A percentile compares a stretch with the other conserved stretches of the same genome.
phyloP scores from a whole-genome alignment of 2,113 vertebrate species.

The Arizona elegans region DNA sequence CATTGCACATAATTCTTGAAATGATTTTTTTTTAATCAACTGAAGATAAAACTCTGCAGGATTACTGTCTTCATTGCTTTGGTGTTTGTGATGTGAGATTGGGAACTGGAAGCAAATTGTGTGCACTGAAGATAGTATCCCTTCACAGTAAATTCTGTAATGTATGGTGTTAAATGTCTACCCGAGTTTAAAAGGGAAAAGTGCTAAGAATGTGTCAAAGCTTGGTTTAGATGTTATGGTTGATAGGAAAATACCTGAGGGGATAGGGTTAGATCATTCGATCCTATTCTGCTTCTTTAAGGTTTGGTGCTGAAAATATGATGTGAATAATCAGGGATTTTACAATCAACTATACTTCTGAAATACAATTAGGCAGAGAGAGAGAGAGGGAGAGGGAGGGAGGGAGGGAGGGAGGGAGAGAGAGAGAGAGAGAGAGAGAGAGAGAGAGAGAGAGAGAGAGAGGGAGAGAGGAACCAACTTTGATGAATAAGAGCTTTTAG shows the following conservation, averaged over 20 bases:
- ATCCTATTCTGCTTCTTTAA: neutral
- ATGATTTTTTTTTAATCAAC: neutral
- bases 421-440: neutral
- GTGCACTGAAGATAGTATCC: neutral
- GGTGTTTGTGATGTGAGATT: neutral
- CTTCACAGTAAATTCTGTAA: slow-evolving; percentile 24
- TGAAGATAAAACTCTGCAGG: neutral
- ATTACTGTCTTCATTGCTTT: neutral
- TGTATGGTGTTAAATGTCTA: slow-evolving; percentile 30
- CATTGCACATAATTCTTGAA: neutral
- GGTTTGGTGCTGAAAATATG: neutral
- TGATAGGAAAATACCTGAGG: neutral
- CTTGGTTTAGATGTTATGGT: slow-evolving; percentile 21
- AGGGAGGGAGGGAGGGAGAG: too few relatives aligned
- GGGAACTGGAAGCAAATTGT: neutral
- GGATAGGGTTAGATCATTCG: neutral
- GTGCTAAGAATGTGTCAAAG: slow-evolving; percentile 15
- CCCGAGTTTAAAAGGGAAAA: slow-evolving; percentile 45
- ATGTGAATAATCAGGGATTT: neutral
- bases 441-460: neutral
- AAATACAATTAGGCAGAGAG: neutral
- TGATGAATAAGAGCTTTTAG: neutral
- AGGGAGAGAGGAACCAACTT: neutral
- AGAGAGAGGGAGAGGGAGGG: neutral
- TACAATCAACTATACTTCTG: neutral